Base-by-base conservation (phyloP, 1,140 invertebrate species). In the Drosophila rufa region DNA sequence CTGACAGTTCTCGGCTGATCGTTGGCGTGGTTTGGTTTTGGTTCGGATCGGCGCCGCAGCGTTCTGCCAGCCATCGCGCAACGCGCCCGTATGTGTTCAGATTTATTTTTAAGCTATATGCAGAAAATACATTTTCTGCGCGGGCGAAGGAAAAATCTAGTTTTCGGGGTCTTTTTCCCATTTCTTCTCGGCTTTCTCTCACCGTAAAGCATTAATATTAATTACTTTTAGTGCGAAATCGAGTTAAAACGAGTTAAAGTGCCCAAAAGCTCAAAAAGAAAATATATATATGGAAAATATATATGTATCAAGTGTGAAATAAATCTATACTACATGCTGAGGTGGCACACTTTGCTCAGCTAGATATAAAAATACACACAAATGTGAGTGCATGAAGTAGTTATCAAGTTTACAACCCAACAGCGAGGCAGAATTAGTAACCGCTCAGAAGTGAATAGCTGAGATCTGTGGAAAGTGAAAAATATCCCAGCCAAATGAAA, bases 1-100 rank as follows among this genome's bases (percentile, higher is more conserved):
- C 84, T 89, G 80, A 84, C 84, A 89, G 85, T 90, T 90, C 84
- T 89, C 84, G 85, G 85, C 85, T 84, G 84, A 90, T 89, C 84
- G 85, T 89, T 89, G 84, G 84, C 77, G 80, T 83, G 66, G 59
- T 42, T 87, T 80, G 81, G 69, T 81, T 69, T 69, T 67, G 55
- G 75, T 36, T 79, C 66, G 61, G 65, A 22, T 77, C 55, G 74
- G 61, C 56, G 50, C 53, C 65, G 59, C 46, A 51, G 33, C 33
- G 51, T 55, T 55, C 57, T 64, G 40, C 50, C 73, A 77, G 61
- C 43, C 57, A 50, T 56, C 77, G 69, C 46, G 77, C 69, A 83
- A 84, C 77, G 65, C 77, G 69, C 64, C 53, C 84, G 80, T 89
- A 81, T 83, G 83, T 81, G 80, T 84, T 90, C 74, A 84, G 85